Conservation (phyloP, 2,113 vertebrate genomes). For the Macquaria ambigua region DNA sequence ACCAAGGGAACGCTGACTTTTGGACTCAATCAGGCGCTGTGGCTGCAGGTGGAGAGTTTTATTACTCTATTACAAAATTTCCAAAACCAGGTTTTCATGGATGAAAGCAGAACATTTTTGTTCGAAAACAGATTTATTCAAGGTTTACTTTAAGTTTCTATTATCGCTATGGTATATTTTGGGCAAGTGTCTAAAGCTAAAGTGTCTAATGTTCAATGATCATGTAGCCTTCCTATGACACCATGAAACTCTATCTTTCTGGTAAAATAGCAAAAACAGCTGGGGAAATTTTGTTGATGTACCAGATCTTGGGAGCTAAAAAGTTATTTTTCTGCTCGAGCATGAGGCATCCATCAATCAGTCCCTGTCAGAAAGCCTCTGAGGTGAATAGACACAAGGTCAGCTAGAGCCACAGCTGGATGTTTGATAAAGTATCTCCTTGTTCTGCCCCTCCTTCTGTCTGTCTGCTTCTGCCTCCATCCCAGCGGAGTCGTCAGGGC, state of each 20-base stretch:
- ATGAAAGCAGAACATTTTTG: neutral
- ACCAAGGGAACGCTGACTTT: neutral
- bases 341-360: constrained; percentile 6
- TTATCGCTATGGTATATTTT: neutral
- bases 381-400: constrained; percentile 39
- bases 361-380: neutral
- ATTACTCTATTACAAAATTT: neutral
- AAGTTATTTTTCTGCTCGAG: neutral
- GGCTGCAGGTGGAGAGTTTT: constrained; percentile 2
- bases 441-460: constrained; percentile 10
- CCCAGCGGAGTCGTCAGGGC: constrained; percentile 40
- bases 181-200: neutral
- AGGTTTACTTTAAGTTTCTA: neutral
- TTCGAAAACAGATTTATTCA: neutral
- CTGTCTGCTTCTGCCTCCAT: constrained; percentile 37
- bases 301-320: neutral
- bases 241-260: neutral
- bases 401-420: constrained; percentile 38
- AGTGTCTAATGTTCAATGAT: too few relatives aligned
- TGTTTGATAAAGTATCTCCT: constrained; percentile 52
- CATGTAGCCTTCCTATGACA: neutral
- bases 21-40: constrained; percentile 6
- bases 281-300: neutral
- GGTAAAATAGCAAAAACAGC: neutral
- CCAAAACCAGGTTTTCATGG: neutral